Percentiles rank a stretch among this genome's conserved stretches.
Evolutionary conservation across 2,888 invertebrate species (phyloP).

Genomic region (Plusia festucae): DNA sequence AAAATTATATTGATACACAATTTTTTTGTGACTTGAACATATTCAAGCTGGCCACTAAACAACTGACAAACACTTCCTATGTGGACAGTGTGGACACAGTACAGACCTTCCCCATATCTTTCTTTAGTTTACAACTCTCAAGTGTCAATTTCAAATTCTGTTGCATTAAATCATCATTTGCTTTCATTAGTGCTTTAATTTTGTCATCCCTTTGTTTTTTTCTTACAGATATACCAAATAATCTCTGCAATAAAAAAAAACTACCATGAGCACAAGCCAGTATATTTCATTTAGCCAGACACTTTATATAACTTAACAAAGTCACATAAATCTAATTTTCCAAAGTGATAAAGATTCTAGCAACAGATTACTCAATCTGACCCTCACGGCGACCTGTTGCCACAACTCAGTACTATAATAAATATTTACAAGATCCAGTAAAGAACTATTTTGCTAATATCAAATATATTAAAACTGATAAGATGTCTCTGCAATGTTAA

Average conservation of each 20-base stretch:
- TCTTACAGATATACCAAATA: slow-evolving; percentile 77
- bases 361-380: no score
- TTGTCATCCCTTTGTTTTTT: slow-evolving; percentile 76
- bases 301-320: no score
- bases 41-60: neutral
- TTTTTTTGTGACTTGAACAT: no score
- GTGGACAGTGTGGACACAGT: neutral
- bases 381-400: no score
- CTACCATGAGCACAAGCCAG: slow-evolving; percentile 16
- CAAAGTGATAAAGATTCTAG: neutral
- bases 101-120: slow-evolving; percentile 79
- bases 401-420: no score
- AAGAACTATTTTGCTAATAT: slow-evolving; percentile 15
- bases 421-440: no score
- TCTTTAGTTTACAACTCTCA: slow-evolving; percentile 76
- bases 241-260: slow-evolving; percentile 72
- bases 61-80: neutral
- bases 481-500: slow-evolving; percentile 8
- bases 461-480: slow-evolving; percentile 17
- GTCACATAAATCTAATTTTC: neutral
- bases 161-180: slow-evolving; percentile 73
- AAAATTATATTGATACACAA: no score
- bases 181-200: slow-evolving; percentile 69
- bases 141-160: slow-evolving; percentile 73
- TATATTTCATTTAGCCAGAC: no score